Evolutionary conservation across 1,140 invertebrate genomes (phyloP).

Genomic region (Sminthurides bifidus): DNA sequence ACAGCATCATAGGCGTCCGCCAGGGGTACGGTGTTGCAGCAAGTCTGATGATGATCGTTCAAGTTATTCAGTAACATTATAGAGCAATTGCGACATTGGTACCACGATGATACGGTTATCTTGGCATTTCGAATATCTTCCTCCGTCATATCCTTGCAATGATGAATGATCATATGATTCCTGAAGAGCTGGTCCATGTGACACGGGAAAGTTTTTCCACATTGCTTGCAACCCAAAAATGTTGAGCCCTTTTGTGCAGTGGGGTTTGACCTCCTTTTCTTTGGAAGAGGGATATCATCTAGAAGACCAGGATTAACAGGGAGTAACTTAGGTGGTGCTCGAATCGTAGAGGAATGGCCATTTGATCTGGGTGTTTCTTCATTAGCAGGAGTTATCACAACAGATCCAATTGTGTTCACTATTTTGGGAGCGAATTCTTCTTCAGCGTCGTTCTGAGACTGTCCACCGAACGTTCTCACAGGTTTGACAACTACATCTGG

Average conservation of each 20-base stretch:
- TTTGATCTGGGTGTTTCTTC: background rate
- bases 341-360: too few species aligned
- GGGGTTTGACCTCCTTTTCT: too few species aligned
- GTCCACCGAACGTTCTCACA: too few species aligned
- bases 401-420: background rate
- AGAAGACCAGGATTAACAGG: too few species aligned
- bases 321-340: too few species aligned
- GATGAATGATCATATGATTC: conserved; percentile 13
- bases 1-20: background rate
- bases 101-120: background rate
- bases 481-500: too few species aligned
- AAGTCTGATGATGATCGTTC: conserved; percentile 1
- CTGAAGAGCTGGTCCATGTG: conserved; percentile 1
- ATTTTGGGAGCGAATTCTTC: conserved; percentile 7
- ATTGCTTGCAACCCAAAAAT: background rate
- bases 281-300: too few species aligned
- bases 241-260: too few species aligned
- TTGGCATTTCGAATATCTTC: conserved; percentile 1
- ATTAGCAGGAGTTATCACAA: background rate
- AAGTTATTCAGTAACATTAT: background rate
- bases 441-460: too few species aligned
- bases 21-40: background rate
- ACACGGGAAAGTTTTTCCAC: conserved; percentile 8
- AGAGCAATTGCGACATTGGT: conserved; percentile 13
- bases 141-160: conserved; percentile 4